Conservation (phyloP, 2,797 vertebrate species). For the Liasis olivaceus region DNA sequence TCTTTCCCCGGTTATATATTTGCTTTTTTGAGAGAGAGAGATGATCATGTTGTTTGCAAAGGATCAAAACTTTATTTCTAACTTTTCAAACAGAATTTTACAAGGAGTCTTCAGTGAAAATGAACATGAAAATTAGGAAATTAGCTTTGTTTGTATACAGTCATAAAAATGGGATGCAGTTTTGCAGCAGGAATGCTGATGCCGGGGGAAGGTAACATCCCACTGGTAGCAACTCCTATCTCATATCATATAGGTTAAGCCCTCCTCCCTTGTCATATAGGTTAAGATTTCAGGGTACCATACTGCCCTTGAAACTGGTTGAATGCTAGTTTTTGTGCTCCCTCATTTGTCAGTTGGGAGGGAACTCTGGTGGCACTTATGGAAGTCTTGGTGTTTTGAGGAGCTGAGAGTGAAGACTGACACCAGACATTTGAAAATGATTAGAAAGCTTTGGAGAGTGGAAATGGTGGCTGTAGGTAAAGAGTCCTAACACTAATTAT, state of each 20-base stretch:
- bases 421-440: not conserved
- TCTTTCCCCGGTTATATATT: not conserved
- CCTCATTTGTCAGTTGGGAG: not conserved
- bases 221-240: not conserved
- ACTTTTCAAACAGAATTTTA: not conserved
- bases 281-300: not conserved
- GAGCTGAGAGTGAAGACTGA: not conserved
- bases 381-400: not conserved
- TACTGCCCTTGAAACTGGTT: not conserved
- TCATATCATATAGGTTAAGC: not conserved
- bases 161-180: not conserved
- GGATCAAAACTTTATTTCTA: not conserved
- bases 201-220: not conserved
- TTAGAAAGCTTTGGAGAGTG: not conserved
- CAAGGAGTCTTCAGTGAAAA: not conserved
- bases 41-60: not conserved
- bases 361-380: not conserved
- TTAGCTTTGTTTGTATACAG: not conserved
- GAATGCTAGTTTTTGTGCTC: not conserved
- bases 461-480: not conserved
- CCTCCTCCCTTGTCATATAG: not conserved
- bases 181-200: not conserved
- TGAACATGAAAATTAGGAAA: not conserved
- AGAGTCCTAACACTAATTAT: not conserved
- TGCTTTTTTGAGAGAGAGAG: not conserved